Percentiles rank a stretch among this genome's conserved stretches.
These are phyloP conservation scores for Troilus luridus DNA, from an alignment of 2,888 invertebrate genomes.

Conservation along the genomic window DNA sequence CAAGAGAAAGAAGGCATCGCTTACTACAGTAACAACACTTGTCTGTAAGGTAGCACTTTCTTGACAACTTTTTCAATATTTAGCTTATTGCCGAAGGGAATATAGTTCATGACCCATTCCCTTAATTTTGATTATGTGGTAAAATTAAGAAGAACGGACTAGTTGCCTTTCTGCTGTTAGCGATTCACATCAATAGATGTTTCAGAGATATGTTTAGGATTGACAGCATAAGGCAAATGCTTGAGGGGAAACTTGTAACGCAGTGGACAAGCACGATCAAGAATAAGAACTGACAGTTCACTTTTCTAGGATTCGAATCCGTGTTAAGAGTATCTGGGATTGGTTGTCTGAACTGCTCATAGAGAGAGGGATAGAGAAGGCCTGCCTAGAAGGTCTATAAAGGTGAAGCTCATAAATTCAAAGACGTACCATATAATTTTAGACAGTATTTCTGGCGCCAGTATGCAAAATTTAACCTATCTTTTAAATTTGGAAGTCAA, in stretches of 20 bases:
- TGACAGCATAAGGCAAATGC: too few relatives aligned
- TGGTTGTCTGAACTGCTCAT: not conserved
- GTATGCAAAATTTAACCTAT: constrained; percentile 36
- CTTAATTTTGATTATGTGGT: too few relatives aligned
- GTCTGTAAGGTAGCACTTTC: too few relatives aligned
- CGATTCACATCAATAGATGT: too few relatives aligned
- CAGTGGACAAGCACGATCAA: not conserved
- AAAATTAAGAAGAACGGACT: too few relatives aligned
- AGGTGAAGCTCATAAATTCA: constrained; percentile 33
- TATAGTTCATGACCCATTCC: too few relatives aligned
- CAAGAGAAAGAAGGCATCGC: too few relatives aligned
- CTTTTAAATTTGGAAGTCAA: constrained; percentile 43
- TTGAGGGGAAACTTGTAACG: not conserved
- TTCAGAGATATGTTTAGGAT: too few relatives aligned
- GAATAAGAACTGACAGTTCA: not conserved
- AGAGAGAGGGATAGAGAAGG: not conserved
- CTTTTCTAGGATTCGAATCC: not conserved
- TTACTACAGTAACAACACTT: too few relatives aligned
- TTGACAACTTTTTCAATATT: too few relatives aligned
- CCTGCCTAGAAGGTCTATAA: constrained; percentile 18
- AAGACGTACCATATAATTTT: constrained; percentile 31
- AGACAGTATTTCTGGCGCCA: constrained; percentile 36
- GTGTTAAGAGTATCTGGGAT: not conserved
- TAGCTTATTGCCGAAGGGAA: too few relatives aligned
- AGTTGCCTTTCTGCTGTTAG: too few relatives aligned